A percentile compares a stretch with the other conserved stretches of the same genome.
phyloP scores from a whole-genome alignment of 1,140 invertebrate genomes.

The Tetramorium parvispinum region DNA sequence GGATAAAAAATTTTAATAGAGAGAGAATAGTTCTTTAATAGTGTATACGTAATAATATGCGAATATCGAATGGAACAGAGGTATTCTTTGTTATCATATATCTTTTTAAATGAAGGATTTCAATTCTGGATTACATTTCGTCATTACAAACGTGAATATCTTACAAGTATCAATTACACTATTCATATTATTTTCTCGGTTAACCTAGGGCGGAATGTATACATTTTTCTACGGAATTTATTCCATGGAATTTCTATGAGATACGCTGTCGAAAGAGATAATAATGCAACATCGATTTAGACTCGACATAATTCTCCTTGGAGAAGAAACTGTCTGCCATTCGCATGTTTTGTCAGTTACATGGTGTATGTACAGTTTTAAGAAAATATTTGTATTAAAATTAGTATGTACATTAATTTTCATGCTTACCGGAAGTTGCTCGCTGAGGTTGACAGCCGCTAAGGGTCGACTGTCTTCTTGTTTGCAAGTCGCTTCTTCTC shows the following conservation, averaged over 20 bases:
- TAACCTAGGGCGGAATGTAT: neutral
- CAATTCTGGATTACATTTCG: neutral
- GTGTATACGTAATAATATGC: neutral
- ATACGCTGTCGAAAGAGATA: neutral
- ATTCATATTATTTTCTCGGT: neutral
- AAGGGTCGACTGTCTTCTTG: conserved; percentile 84
- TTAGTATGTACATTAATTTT: neutral
- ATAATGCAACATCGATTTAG: neutral
- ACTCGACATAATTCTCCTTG: neutral
- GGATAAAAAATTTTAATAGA: neutral
- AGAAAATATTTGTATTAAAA: neutral
- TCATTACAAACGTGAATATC: neutral
- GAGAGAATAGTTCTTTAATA: neutral
- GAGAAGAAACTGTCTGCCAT: neutral
- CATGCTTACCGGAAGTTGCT: conserved; percentile 76
- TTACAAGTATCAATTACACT: neutral
- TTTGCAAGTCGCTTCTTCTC: conserved; percentile 83
- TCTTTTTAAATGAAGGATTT: neutral
- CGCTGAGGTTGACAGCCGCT: conserved; percentile 82
- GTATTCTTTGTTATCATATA: neutral
- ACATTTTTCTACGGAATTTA: neutral
- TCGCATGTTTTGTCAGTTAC: neutral
- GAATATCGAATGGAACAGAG: neutral
- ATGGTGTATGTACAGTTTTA: neutral
- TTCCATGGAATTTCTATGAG: neutral